These are phyloP conservation scores for Galerucella nymphaeae DNA, from an alignment of 2,888 invertebrate genomes.

Conservation along the genomic window DNA sequence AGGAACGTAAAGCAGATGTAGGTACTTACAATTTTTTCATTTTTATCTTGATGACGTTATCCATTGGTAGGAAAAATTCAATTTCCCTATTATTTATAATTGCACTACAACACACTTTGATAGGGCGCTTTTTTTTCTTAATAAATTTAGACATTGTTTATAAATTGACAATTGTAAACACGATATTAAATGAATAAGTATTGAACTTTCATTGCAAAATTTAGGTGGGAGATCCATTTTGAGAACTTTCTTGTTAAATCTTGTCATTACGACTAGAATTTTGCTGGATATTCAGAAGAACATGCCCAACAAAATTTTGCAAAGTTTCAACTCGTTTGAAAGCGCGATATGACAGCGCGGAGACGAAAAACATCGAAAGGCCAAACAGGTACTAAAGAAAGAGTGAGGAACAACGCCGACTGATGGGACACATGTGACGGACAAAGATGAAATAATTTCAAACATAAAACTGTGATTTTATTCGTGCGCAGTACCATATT, in stretches of 20 bases:
- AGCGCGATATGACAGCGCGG: constrained; percentile 10
- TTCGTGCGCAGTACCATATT: background rate
- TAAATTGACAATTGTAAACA: constrained; percentile 38
- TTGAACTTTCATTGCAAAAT: constrained; percentile 29
- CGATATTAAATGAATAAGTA: constrained; percentile 29
- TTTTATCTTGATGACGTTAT: constrained; percentile 42
- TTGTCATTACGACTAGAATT: constrained; percentile 37
- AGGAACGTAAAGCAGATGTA: background rate
- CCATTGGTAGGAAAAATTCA: constrained; percentile 44
- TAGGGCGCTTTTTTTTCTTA: constrained; percentile 45
- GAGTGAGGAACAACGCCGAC: background rate
- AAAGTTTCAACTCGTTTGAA: constrained; percentile 41
- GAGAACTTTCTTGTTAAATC: constrained; percentile 41
- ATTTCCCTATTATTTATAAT: constrained; percentile 47
- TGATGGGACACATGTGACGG: background rate
- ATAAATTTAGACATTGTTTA: constrained; percentile 45
- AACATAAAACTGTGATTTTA: background rate
- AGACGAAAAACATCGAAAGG: constrained; percentile 9
- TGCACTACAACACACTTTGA: constrained; percentile 46
- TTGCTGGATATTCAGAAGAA: constrained; percentile 23
- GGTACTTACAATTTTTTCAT: constrained; percentile 49
- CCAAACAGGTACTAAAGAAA: background rate
- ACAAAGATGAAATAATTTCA: constrained; percentile 11
- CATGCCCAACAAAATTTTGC: constrained; percentile 37
- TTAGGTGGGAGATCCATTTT: constrained; percentile 45